These are phyloP conservation scores for Coenonympha arcania DNA, from an alignment of 2,888 invertebrate genomes.

Conservation along the genomic window DNA sequence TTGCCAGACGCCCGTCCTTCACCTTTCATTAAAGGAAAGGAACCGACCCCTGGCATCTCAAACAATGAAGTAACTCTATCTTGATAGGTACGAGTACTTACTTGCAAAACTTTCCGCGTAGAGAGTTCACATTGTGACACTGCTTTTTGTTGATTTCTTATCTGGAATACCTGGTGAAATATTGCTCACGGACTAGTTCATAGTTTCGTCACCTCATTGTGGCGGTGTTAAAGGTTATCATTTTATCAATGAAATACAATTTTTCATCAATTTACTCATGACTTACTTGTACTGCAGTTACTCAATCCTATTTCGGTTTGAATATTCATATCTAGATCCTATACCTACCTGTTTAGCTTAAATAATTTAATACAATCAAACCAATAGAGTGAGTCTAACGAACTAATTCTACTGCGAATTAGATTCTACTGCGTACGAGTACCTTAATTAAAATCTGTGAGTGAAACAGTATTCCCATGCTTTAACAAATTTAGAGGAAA, in stretches of 20 bases:
- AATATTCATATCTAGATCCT: not conserved
- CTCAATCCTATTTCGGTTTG: not conserved
- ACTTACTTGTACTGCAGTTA: not conserved
- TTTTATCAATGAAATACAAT: constrained; percentile 45
- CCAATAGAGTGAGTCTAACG: too few species aligned
- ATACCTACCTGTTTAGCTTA: too few species aligned
- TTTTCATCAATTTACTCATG: constrained; percentile 3
- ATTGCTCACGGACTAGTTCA: constrained; percentile 57
- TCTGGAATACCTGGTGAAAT: constrained; percentile 55
- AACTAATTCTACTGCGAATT: too few species aligned
- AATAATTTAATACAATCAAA: too few species aligned
- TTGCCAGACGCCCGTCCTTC: constrained; percentile 55
- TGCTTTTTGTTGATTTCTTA: constrained; percentile 59
- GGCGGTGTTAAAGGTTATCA: constrained; percentile 54
- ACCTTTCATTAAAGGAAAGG: constrained; percentile 60
- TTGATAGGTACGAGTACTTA: too few species aligned
- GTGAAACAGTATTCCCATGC: too few species aligned
- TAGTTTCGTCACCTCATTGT: constrained; percentile 48
- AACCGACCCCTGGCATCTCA: constrained; percentile 48
- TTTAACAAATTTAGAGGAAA: too few species aligned
- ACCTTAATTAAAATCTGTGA: too few species aligned
- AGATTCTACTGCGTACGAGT: too few species aligned
- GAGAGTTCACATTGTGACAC: constrained; percentile 54
- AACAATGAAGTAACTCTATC: constrained; percentile 50
- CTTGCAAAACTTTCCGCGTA: constrained; percentile 60